phyloP scores from a whole-genome alignment of 2,888 invertebrate genomes.

The Coleophora deauratella region DNA sequence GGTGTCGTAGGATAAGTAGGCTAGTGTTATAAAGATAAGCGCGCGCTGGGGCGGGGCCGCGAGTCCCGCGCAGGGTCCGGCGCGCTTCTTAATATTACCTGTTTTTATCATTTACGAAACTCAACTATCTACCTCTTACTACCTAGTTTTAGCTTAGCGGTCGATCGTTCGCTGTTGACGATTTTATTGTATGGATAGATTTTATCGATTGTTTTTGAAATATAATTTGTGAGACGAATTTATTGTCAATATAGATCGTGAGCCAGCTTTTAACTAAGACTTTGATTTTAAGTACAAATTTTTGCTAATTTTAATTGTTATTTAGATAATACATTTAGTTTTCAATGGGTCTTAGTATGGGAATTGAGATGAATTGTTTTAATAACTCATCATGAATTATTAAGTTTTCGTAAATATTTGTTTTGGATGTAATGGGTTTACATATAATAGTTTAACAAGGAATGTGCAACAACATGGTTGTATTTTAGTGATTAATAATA shows the following conservation, averaged over 20 bases:
- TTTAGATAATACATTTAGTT: constrained; percentile 61
- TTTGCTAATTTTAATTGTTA: constrained; percentile 70
- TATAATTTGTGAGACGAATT: constrained; percentile 52
- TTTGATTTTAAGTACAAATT: constrained; percentile 72
- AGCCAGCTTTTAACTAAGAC: constrained; percentile 53
- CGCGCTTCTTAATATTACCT: constrained; percentile 46
- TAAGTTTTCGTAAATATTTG: constrained; percentile 22
- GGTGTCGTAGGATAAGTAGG: constrained; percentile 52
- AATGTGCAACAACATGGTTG: no score
- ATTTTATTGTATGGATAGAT: constrained; percentile 62
- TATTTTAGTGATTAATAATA: no score
- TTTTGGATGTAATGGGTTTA: constrained; percentile 36
- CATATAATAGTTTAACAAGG: no score
- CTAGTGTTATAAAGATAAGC: constrained; percentile 47
- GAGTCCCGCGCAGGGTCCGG: constrained; percentile 68
- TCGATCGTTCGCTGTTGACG: constrained; percentile 58
- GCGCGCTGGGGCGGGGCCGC: constrained; percentile 50
- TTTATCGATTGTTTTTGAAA: constrained; percentile 64
- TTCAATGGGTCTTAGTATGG: constrained; percentile 38
- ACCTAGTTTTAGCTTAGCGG: constrained; percentile 61
- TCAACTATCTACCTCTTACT: constrained; percentile 72
- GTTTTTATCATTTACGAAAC: constrained; percentile 39
- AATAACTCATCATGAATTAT: constrained; percentile 23
- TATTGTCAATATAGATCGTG: constrained; percentile 33
- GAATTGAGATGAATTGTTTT: constrained; percentile 34